Base-by-base conservation (phyloP, 2,888 invertebrate species). In the Choristoneura rosaceana region DNA sequence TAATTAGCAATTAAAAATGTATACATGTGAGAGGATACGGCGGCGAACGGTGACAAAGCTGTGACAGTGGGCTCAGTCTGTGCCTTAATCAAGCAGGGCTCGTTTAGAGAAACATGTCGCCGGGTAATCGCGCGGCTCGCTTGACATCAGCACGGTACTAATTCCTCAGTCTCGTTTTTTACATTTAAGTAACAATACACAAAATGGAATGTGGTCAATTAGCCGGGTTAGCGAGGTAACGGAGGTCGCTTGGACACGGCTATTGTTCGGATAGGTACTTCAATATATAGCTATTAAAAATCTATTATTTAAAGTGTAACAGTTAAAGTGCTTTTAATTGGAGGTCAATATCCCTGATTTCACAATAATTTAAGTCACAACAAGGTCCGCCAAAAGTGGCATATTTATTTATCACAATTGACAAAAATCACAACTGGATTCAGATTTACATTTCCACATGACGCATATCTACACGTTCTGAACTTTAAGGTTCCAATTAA, bases 371-470 rank as follows among this genome's bases (percentile, higher is more conserved):
- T 55, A 62, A 67, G 45, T 73, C 73, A 73, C 73, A 68, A 73
- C 68, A 59, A 73, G 50, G 59, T 63, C 64, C 59, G 17, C 73
- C 68, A 64, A 59, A 41, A 38, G 63, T 59, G 63, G 63, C 67
- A 59, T 64, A 58, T 71, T 71, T 75, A 74, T 69, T 38, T 79
- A 81, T 80, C 77, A 84, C 80, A 85, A 84, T 81, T 81, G 81
- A 85, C 82, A 71, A 74, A 77, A 76, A 79, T 82, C 78, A 81
- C 78, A 81, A 83, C 79, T 77, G 64, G 74, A 64, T 77, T 69
- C 80, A 76, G 76, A 78, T 79, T 78, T 12, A 45, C 76, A 76
- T 41, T 59, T 52, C 50, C 41, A 61, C 64, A 64, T 50, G 33
- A 67, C 59, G 67, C 69, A 38, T 41, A 41, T 43, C 38, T 55